Conservation (phyloP, 2,888 invertebrate genomes). For the Caenorhabditis virilis region DNA sequence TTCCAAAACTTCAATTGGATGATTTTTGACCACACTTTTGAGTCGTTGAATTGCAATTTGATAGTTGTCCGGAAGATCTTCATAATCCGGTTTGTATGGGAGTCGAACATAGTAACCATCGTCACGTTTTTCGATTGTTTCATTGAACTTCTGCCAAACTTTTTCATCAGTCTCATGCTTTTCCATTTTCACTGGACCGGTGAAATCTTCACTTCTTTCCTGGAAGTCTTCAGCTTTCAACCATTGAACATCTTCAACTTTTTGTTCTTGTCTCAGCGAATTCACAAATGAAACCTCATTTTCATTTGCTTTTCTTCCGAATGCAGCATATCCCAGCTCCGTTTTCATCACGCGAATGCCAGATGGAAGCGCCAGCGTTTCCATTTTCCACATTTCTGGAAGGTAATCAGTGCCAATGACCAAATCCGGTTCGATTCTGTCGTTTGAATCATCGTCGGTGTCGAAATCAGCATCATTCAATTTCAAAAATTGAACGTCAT, state of each 20-base stretch:
- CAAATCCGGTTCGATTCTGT: no score
- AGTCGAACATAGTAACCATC: slow-evolving; percentile 15
- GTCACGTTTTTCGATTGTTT: slow-evolving; percentile 5
- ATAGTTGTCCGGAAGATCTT: slow-evolving; percentile 9
- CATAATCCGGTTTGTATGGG: slow-evolving; percentile 3
- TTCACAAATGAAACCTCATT: neutral
- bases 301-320: neutral
- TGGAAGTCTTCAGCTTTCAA: neutral
- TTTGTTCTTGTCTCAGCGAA: neutral
- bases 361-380: neutral
- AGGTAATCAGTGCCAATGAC: no score
- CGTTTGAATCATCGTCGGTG: no score
- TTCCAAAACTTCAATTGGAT: slow-evolving; percentile 7
- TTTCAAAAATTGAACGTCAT: no score
- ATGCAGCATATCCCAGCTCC: neutral
- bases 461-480: no score
- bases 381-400: neutral
- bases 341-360: neutral
- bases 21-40: neutral
- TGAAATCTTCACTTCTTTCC: neutral
- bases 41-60: neutral
- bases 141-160: slow-evolving; percentile 2
- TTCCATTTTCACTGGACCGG: neutral
- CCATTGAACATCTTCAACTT: neutral
- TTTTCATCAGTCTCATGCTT: neutral